phyloP scores from a whole-genome alignment of 2,797 vertebrate species.

The Enteromius anoplus region DNA sequence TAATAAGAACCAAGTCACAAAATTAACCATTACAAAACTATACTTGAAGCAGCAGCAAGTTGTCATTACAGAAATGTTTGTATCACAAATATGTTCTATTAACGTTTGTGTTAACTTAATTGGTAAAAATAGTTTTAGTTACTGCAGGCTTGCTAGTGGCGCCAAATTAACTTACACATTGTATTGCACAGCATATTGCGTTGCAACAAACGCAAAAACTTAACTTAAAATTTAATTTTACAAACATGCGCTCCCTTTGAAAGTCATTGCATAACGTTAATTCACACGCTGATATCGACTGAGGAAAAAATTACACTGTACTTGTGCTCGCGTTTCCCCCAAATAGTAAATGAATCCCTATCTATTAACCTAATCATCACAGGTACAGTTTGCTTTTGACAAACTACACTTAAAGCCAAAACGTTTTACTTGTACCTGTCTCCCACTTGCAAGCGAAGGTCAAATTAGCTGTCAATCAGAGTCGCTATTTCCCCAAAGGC shows the following conservation, averaged over 20 bases:
- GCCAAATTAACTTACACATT: neutral
- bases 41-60: neutral
- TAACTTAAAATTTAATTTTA: neutral
- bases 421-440: slow-evolving; percentile 24
- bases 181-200: neutral
- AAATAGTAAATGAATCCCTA: neutral
- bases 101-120: neutral
- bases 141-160: neutral
- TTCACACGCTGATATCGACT: neutral
- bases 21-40: neutral
- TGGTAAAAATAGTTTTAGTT: neutral
- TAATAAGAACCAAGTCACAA: neutral
- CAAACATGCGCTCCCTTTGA: neutral
- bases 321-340: neutral
- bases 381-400: slow-evolving; percentile 15
- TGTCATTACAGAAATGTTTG: neutral
- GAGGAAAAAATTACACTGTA: neutral
- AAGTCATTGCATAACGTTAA: neutral
- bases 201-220: neutral
- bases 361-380: neutral
- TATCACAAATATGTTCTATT: neutral
- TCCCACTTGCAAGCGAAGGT: slow-evolving; percentile 10
- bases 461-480: slow-evolving; percentile 43
- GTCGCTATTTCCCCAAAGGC: slow-evolving; percentile 9
- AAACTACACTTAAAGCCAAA: neutral